Base-by-base conservation (phyloP, 2,113 vertebrate genomes). In the Centrocercus urophasianus region DNA sequence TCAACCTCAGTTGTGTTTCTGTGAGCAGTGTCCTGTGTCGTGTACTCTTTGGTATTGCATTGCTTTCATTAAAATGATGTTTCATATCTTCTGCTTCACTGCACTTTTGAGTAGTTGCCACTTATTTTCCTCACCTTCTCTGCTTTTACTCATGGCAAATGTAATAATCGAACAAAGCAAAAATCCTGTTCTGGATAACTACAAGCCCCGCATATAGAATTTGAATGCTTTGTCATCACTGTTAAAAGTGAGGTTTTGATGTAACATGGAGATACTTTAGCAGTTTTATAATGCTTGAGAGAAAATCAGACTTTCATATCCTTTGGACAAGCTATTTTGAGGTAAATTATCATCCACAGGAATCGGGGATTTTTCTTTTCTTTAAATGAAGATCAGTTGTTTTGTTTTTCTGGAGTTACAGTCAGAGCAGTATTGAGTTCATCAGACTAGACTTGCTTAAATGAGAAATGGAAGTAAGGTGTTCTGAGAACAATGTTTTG, bases 11-110 rank as follows among this genome's bases (percentile, higher is more conserved):
- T 78, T 93, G 52, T 88, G 89, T 90, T 57, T 22, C 56, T 8
- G 11, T 69, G 47, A 36, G 74, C 87, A 71, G 20, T 38, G 60
- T 78, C 74, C 64, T 95, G 76, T 78, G 36, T 34, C 65, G 22
- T 65, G 76, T 75, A 86, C 47, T 54, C 77, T 88, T 83, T 93
- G 47, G 50, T 92, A 86, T 93, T 47, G 6, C 40, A 81, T 93
- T 95, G 80, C 48, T 60, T 81, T 93, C 79, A 83, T 93, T 93
- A 88, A 74, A 89, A 95, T 61, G 22, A 64, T 47, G 78, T 91
- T 91, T 93, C 91, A 86, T 61, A 72, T 93, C 85, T 74, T 93
- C 69, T 93, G 72, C 76, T 90, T 91, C 88, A 48, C 65, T 54
- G 47, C 76, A 22, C 52, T 91, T 13, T 32, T 61, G 72, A 83